A percentile compares a stretch with the other conserved stretches of the same genome.
These are phyloP conservation scores for Neoitamus cyanurus DNA, from an alignment of 2,888 invertebrate genomes.

Conservation along the genomic window DNA sequence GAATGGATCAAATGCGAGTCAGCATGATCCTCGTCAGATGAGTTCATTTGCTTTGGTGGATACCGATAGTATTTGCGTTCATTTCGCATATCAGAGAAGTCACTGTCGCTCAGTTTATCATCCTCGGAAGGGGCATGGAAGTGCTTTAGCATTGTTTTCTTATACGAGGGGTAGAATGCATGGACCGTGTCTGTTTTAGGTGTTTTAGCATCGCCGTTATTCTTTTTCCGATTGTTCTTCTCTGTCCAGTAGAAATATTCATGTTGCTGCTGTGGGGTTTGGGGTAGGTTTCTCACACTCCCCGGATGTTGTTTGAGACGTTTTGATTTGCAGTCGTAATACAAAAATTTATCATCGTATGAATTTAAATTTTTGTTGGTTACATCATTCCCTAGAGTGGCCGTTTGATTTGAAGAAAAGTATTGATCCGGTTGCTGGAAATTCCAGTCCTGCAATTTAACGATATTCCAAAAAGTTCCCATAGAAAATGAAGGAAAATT, in stretches of 20 bases:
- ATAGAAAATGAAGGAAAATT: background rate
- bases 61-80: constrained; percentile 38
- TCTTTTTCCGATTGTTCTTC: constrained; percentile 59
- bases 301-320: constrained; percentile 50
- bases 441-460: constrained; percentile 49
- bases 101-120: constrained; percentile 47
- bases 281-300: constrained; percentile 23
- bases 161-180: constrained; percentile 63
- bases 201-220: constrained; percentile 38
- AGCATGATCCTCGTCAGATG: constrained; percentile 49
- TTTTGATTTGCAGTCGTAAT: constrained; percentile 53
- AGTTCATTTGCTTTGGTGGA: constrained; percentile 49
- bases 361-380: constrained; percentile 49
- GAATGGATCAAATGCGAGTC: constrained; percentile 46
- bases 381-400: constrained; percentile 17
- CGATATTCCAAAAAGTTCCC: background rate
- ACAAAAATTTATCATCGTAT: constrained; percentile 52
- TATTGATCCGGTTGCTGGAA: constrained; percentile 43
- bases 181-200: constrained; percentile 44
- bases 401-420: constrained; percentile 9
- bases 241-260: constrained; percentile 65
- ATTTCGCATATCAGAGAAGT: constrained; percentile 44
- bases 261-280: constrained; percentile 56
- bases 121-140: constrained; percentile 51
- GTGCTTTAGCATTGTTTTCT: constrained; percentile 55